Conservation (phyloP, 1,140 invertebrate species). For the Drosophila sucinea region DNA sequence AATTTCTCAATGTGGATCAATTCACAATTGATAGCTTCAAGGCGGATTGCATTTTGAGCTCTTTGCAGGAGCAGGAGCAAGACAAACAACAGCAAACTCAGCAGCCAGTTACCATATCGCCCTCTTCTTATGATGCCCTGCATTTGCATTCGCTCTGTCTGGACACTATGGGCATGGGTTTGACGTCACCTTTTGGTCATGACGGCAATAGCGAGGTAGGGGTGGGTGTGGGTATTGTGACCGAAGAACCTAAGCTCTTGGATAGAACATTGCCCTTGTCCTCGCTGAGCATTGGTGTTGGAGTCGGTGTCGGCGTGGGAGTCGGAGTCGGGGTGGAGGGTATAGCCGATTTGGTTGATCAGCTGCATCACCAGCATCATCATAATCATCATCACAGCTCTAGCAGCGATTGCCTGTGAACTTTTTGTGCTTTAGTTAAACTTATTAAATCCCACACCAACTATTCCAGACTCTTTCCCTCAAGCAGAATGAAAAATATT, state of each 20-base stretch:
- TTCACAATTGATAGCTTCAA: conserved; percentile 82
- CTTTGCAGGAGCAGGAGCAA: conserved; percentile 63
- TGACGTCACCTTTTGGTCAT: conserved; percentile 57
- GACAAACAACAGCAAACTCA: conserved; percentile 26
- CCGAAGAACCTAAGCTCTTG: conserved; percentile 29
- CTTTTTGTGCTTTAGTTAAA: conserved; percentile 45
- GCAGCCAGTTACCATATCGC: conserved; percentile 28
- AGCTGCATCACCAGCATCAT: conserved; percentile 56
- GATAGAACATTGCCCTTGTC: conserved; percentile 73
- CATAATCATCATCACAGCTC: conserved; percentile 33
- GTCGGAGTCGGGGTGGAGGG: conserved; percentile 49
- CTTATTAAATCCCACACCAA: conserved; percentile 18
- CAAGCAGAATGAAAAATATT: neutral
- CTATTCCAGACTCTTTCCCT: conserved; percentile 13
- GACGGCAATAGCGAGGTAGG: conserved; percentile 40
- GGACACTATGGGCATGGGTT: conserved; percentile 48
- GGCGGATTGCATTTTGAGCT: conserved; percentile 79
- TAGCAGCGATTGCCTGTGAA: conserved; percentile 31
- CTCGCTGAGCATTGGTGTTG: conserved; percentile 58
- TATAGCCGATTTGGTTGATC: conserved; percentile 67
- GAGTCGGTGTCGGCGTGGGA: neutral
- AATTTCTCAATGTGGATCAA: conserved; percentile 81
- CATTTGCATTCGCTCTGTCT: conserved; percentile 57
- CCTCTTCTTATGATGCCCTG: conserved; percentile 38
- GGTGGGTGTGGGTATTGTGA: neutral